Percentiles rank a stretch among this genome's conserved stretches.
Conservation (phyloP, 2,888 invertebrate genomes). For the Plebejus argus region DNA sequence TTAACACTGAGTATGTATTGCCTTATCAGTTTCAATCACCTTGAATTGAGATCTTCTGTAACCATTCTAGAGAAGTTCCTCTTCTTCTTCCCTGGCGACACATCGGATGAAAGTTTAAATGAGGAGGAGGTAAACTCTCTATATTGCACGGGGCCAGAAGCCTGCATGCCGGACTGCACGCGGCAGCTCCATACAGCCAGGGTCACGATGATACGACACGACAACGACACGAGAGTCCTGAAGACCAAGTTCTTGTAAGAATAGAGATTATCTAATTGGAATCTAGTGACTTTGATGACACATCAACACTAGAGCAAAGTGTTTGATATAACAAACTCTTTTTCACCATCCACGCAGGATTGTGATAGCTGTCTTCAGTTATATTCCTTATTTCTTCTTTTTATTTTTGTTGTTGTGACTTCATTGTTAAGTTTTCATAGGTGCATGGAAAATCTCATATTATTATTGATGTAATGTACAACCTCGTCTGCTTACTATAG, state of each 20-base stretch:
- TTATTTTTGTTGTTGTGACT: too few species aligned
- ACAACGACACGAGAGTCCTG: constrained; percentile 39
- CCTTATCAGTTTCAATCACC: too few species aligned
- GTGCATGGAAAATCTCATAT: too few species aligned
- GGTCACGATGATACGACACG: constrained; percentile 38
- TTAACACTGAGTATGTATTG: too few species aligned
- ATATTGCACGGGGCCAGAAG: constrained; percentile 44
- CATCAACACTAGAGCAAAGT: neutral
- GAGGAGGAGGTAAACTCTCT: constrained; percentile 54
- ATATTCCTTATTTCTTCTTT: too few species aligned
- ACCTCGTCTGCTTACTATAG: too few species aligned
- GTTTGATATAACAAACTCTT: too few species aligned
- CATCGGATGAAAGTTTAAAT: constrained; percentile 42
- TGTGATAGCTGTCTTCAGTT: too few species aligned
- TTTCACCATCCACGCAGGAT: too few species aligned
- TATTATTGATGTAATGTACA: too few species aligned
- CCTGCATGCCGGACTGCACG: constrained; percentile 52
- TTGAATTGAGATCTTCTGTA: neutral
- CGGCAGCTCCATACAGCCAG: constrained; percentile 46
- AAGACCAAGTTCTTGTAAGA: constrained; percentile 38
- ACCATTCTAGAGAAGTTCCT: constrained; percentile 53
- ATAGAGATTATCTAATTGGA: neutral
- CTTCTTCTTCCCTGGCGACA: constrained; percentile 49
- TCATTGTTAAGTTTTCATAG: too few species aligned
- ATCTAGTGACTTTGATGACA: neutral